Evolutionary conservation across 1,140 invertebrate genomes (phyloP).

Genomic region (Drosophila tsacasi): DNA sequence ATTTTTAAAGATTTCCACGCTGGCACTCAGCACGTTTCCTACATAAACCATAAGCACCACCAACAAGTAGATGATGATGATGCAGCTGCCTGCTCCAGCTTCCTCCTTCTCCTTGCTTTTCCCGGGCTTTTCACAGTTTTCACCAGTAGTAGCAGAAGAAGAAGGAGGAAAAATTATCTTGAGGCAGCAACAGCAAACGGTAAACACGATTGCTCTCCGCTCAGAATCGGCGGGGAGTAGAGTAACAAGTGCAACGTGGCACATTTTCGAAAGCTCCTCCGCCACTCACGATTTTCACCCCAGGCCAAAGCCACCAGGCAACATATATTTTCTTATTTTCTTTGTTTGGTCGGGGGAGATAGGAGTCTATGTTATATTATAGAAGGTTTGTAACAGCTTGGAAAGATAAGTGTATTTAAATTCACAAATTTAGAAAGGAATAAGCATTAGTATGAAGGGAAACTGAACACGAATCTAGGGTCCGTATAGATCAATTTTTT

Average conservation of each 20-base stretch:
- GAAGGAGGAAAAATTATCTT: slow-evolving; percentile 68
- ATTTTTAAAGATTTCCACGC: slow-evolving; percentile 67
- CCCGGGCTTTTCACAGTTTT: slow-evolving; percentile 63
- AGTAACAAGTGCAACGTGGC: slow-evolving; percentile 80
- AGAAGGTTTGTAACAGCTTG: slow-evolving; percentile 8
- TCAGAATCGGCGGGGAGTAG: slow-evolving; percentile 16
- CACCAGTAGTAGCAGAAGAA: slow-evolving; percentile 3
- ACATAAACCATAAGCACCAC: slow-evolving; percentile 78
- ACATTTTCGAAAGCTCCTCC: slow-evolving; percentile 69
- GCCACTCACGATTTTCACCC: slow-evolving; percentile 80
- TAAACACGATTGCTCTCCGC: slow-evolving; percentile 56
- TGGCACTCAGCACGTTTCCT: slow-evolving; percentile 72
- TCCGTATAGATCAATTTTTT: not conserved
- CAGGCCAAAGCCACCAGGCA: slow-evolving; percentile 56
- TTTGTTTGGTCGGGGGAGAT: not conserved
- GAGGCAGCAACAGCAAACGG: slow-evolving; percentile 61
- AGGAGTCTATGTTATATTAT: not conserved
- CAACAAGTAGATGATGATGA: slow-evolving; percentile 30
- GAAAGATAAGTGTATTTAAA: not conserved
- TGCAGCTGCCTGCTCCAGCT: slow-evolving; percentile 27
- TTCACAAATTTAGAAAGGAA: not conserved
- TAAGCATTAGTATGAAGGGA: not conserved
- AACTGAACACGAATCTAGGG: not conserved
- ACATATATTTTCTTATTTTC: slow-evolving; percentile 46
- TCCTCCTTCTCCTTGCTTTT: slow-evolving; percentile 29